Conservation (phyloP, 2,797 vertebrate genomes). For the Perodicticus potto region DNA sequence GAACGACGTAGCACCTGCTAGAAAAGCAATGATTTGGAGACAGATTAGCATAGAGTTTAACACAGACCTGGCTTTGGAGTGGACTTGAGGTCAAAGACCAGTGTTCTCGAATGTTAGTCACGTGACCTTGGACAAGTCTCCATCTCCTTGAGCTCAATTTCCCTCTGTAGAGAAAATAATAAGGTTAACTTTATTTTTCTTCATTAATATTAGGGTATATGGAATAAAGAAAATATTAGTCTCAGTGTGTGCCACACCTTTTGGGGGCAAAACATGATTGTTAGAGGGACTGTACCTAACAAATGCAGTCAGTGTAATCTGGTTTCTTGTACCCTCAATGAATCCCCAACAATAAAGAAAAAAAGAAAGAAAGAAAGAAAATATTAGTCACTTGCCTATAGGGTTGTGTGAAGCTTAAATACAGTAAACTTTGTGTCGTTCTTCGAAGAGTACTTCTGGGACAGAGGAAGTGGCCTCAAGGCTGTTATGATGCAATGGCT, state of each 20-base stretch:
- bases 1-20: not conserved
- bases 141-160: not conserved
- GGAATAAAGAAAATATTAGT: too few relatives aligned
- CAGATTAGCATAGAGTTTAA: not conserved
- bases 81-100: not conserved
- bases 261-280: too few relatives aligned
- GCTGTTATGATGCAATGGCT: too few relatives aligned
- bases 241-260: too few relatives aligned
- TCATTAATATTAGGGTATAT: not conserved
- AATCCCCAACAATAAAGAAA: too few relatives aligned
- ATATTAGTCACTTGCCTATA: not conserved
- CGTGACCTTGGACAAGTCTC: not conserved
- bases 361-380: too few relatives aligned
- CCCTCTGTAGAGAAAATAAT: not conserved
- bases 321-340: too few relatives aligned
- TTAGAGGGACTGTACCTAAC: too few relatives aligned
- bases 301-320: too few relatives aligned
- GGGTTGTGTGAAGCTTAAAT: not conserved
- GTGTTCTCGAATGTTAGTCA: rapidly evolving
- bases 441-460: not conserved
- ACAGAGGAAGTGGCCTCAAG: not conserved
- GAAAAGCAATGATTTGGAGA: not conserved
- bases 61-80: not conserved
- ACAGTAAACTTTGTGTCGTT: rapidly evolving
- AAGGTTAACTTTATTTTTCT: not conserved